Percentiles rank a stretch among this genome's conserved stretches.
phyloP scores from a whole-genome alignment of 2,888 invertebrate genomes.

The Phaonia tiefii region DNA sequence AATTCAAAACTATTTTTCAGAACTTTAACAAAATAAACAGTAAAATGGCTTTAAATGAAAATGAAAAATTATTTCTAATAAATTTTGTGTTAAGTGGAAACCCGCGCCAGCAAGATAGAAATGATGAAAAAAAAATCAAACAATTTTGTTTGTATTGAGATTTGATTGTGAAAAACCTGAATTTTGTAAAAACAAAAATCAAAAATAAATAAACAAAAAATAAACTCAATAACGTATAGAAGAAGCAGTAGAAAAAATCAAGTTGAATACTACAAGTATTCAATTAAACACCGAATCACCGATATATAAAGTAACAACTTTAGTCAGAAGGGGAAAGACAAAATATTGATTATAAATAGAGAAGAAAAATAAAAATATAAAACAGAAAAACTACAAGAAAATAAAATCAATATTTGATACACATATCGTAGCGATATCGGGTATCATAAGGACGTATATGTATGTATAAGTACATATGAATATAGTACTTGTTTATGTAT shows the following conservation, averaged over 20 bases:
- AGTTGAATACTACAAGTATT: background rate
- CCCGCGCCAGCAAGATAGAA: slow-evolving; percentile 2
- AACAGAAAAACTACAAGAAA: slow-evolving; percentile 8
- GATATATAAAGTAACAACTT: background rate
- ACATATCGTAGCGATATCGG: background rate
- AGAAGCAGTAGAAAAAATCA: background rate
- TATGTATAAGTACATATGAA: too few species aligned
- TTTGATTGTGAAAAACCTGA: background rate
- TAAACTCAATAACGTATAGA: background rate
- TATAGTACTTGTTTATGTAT: background rate
- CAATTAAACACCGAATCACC: background rate
- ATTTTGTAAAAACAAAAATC: slow-evolving; percentile 19
- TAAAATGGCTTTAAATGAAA: too few species aligned
- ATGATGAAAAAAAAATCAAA: background rate
- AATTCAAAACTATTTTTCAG: background rate
- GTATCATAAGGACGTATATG: too few species aligned
- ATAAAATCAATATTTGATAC: background rate
- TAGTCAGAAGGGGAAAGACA: too few species aligned
- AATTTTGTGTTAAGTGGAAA: slow-evolving; percentile 38
- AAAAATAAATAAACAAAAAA: slow-evolving; percentile 6
- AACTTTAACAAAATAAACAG: slow-evolving; percentile 22
- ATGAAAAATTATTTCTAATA: slow-evolving; percentile 37
- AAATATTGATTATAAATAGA: background rate
- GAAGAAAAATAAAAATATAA: background rate
- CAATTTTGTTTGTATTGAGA: too few species aligned